Percentiles rank a stretch among this genome's conserved stretches.
Evolutionary conservation across 2,113 vertebrate species (phyloP).

Genomic region (Rhinichthys klamathensis): DNA sequence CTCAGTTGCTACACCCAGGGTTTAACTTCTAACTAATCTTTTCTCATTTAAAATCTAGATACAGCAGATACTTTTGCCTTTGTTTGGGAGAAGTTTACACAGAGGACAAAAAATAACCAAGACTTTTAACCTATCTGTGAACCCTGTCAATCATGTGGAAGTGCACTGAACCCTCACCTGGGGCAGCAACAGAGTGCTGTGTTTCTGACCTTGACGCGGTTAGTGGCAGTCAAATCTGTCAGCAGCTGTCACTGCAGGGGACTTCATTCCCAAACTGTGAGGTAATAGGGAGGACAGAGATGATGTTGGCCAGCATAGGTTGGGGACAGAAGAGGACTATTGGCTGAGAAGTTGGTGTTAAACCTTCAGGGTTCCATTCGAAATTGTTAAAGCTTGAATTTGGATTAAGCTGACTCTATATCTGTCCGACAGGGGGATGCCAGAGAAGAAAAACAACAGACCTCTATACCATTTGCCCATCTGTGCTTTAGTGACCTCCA

Average conservation of each 20-base stretch:
- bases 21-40: slow-evolving; percentile 14
- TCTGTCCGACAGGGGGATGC: neutral
- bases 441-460: slow-evolving; percentile 15
- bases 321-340: neutral
- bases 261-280: neutral
- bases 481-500: slow-evolving; percentile 46
- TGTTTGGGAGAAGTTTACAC: slow-evolving; percentile 10
- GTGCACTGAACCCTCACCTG: neutral
- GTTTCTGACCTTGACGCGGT: slow-evolving; percentile 32
- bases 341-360: neutral
- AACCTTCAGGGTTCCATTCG: neutral
- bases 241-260: slow-evolving; percentile 14
- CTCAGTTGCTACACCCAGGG: slow-evolving; percentile 18
- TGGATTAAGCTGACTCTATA: slow-evolving; percentile 23
- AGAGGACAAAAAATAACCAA: neutral
- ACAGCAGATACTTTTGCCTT: slow-evolving; percentile 16
- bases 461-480: slow-evolving; percentile 26
- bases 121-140: slow-evolving; percentile 21
- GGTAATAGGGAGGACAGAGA: slow-evolving; percentile 30
- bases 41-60: slow-evolving; percentile 9
- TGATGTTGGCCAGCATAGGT: neutral
- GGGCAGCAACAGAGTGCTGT: neutral
- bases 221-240: slow-evolving; percentile 13
- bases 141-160: neutral
- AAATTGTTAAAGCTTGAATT: slow-evolving; percentile 4